Base-by-base conservation (phyloP, 2,797 vertebrate genomes). In the Netta rufina region DNA sequence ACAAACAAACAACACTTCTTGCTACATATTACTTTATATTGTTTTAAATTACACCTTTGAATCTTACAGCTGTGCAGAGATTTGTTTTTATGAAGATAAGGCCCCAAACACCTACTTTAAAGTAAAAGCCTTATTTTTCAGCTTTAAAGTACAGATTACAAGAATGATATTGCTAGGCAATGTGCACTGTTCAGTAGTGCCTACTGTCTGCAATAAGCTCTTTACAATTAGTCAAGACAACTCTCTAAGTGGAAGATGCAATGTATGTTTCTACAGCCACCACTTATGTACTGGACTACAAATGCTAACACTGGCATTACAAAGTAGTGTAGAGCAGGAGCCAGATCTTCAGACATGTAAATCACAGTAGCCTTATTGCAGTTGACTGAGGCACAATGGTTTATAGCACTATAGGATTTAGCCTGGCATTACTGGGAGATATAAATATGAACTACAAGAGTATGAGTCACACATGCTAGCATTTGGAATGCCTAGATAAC, bases 31-130 rank as follows among this genome's bases (percentile, higher is more conserved):
- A 57, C 27, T 16, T 56, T 80, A 54, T 9, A 38, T 61, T 65
- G 24, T 66, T 89, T 90, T 62, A 91, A 87, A 83, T 92, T 83
- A 80, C 27, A 80, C 21, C 25, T 83, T 61, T n/a, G 79, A 91
- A 73, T 81, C 21, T 69, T 85, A 89, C 0, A 1, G 39, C 38
- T 73, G 78, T 24, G 14, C 39, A 90, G 65, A 85, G n/a, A 87
- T 83, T 77, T 74, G 27, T 16, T 89, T 92, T 93, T 20, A 89
- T 67, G 56, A 49, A 92, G 45, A 39, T 45, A 77, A 84, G 39
- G 13, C 49, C 30, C 20, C n/a, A 82, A 70, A 92, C 57, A 87
- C 13, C 30, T 57, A 67, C 41, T 87, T 82, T 67, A 92, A 84
- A 84, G 15, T 43, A 38, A 87, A 87, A 92, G 20, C 9, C 38